Conservation (phyloP, 2,888 invertebrate species). For the Micropterix aruncella region DNA sequence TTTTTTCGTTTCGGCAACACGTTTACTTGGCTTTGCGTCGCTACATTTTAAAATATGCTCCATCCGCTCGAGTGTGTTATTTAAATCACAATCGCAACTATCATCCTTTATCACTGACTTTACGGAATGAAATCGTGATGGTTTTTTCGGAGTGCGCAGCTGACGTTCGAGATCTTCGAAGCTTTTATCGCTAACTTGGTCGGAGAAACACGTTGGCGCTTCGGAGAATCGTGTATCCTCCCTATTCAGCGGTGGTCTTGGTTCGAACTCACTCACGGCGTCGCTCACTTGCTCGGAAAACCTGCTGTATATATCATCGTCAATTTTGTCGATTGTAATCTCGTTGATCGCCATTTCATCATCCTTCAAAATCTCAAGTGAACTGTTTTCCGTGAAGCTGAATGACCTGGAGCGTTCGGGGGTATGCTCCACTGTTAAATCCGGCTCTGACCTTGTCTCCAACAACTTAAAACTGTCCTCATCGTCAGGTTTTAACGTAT, state of each 20-base stretch:
- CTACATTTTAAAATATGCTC: slow-evolving; percentile 25
- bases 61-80: slow-evolving; percentile 28
- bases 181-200: slow-evolving; percentile 10
- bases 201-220: neutral
- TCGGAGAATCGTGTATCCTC: slow-evolving; percentile 1
- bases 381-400: too few relatives aligned
- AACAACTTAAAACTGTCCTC: neutral
- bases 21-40: slow-evolving; percentile 9
- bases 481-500: neutral
- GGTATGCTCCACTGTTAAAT: neutral
- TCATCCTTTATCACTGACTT: slow-evolving; percentile 1
- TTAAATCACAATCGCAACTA: slow-evolving; percentile 13
- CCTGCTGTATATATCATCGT: neutral
- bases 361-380: too few relatives aligned
- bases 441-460: neutral
- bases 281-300: neutral
- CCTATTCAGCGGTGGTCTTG: slow-evolving; percentile 1
- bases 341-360: neutral
- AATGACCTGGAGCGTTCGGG: neutral
- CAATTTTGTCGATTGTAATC: slow-evolving; percentile 1
- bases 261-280: neutral
- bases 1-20: slow-evolving; percentile 8
- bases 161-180: slow-evolving; percentile 9
- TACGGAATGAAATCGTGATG: neutral
- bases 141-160: slow-evolving; percentile 6